Base-by-base conservation (phyloP, 2,888 invertebrate species). In the Stictocephala bisonia region DNA sequence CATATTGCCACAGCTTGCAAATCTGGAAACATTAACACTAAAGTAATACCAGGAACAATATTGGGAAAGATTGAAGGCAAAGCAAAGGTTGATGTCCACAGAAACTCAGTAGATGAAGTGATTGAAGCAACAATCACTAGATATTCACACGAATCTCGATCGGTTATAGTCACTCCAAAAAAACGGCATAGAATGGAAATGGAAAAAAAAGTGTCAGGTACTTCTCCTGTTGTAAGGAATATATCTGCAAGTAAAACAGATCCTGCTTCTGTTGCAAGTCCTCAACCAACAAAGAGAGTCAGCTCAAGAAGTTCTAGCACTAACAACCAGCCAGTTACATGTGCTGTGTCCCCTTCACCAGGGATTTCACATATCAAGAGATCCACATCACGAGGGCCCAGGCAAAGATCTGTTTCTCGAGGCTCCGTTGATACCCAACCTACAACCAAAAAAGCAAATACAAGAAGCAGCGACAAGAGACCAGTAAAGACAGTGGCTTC, bases 161-260 rank as follows among this genome's bases (percentile, higher is more conserved):
- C 79, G 6, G 79, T 80, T 11, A 81, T 80, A 22, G 90, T 90
- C 0, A 91, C 92, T 0, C 92, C 92, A 0, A 93, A 92, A 80
- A 93, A 93, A 80, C 86, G 92, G 0, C 92, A 92, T 80, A 85
- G 92, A 76, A 80, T 90, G 66, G 92, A 92, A 84, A 86, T 64
- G 35, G 76, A 76, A 15, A 77, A 73, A 64, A 75, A 75, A 56
- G 40, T 51, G 11, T 50, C 60, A 20, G 64, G 66, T 27, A 27
- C 53, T 24, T 41, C 40, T 1, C 51, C 72, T 26, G 51, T 51
- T 2, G 41, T 66, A 11, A 72, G 66, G 41, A 72, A 72, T 66
- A 2, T 72, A 1, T 35, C 51, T 22, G 64, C 51, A 29, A 72
- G 41, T 18, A 66, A 66, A 40, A 50, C 20, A 18, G 66, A 66